Conservation (phyloP, 2,888 invertebrate species). For the Ectobius pallidus region DNA sequence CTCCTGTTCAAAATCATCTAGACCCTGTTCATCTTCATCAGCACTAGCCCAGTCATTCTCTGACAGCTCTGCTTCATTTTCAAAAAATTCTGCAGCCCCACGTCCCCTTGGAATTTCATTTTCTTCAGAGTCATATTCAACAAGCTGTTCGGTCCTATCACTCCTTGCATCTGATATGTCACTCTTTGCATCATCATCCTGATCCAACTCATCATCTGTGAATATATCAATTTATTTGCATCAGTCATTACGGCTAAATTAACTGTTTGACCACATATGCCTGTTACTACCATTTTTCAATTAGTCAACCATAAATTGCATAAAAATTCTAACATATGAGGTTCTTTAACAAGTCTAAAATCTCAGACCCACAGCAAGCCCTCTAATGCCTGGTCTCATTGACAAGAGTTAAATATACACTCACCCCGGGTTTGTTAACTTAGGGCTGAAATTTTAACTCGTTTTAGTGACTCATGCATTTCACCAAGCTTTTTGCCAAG, state of each 20-base stretch:
- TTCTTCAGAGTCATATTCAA: conserved; percentile 86
- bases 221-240: too few species aligned
- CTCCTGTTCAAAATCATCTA: conserved; percentile 83
- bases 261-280: conserved; percentile 41
- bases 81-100: conserved; percentile 76
- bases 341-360: too few species aligned
- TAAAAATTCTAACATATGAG: too few species aligned
- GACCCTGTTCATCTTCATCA: conserved; percentile 82
- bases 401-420: too few species aligned
- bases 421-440: too few species aligned
- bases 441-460: too few species aligned
- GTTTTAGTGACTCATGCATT: too few species aligned
- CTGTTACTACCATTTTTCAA: too few species aligned
- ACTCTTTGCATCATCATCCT: conserved; percentile 47
- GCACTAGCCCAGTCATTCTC: conserved; percentile 90
- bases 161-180: conserved; percentile 15
- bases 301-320: too few species aligned
- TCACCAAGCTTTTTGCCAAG: too few species aligned
- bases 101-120: conserved; percentile 67
- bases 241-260: background rate
- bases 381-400: too few species aligned
- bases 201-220: background rate
- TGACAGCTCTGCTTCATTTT: conserved; percentile 89
- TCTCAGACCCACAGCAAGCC: too few species aligned
- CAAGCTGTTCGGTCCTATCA: conserved; percentile 44